Conservation (phyloP, 2,888 invertebrate genomes). For the Mythimna ferrago region DNA sequence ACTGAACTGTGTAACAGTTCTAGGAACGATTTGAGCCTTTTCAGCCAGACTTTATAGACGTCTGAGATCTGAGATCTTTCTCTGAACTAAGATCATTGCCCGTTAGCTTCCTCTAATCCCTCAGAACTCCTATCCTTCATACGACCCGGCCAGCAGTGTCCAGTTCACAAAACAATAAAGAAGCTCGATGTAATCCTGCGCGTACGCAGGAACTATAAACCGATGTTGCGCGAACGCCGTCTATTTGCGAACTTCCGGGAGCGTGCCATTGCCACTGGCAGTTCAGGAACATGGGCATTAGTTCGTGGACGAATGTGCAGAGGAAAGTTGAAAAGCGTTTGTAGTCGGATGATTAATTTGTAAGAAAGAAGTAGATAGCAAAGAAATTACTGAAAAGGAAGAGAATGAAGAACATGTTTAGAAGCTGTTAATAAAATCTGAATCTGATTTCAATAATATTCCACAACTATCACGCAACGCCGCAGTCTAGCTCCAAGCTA, state of each 20-base stretch:
- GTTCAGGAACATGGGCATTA: constrained; percentile 27
- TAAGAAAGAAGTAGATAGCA: background rate
- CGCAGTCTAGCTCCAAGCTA: no score
- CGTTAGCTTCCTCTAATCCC: background rate
- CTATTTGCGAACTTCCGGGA: constrained; percentile 69
- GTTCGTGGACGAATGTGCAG: constrained; percentile 8
- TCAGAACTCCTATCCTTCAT: background rate
- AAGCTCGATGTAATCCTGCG: constrained; percentile 46
- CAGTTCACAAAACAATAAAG: constrained; percentile 43
- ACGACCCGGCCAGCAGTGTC: background rate
- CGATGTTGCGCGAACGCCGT: constrained; percentile 37
- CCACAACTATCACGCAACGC: no score
- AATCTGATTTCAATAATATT: no score
- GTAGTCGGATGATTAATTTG: background rate
- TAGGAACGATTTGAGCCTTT: no score
- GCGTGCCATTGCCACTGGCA: constrained; percentile 50
- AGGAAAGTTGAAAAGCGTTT: background rate
- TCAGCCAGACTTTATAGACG: background rate
- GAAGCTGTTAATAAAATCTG: no score
- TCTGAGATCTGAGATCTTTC: background rate
- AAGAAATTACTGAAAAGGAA: no score
- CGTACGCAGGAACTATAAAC: constrained; percentile 57
- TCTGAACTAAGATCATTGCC: background rate
- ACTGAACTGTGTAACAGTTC: background rate
- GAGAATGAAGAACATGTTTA: no score